These are phyloP conservation scores for Oophaga sylvatica DNA, from an alignment of 2,797 vertebrate genomes.

Conservation along the genomic window DNA sequence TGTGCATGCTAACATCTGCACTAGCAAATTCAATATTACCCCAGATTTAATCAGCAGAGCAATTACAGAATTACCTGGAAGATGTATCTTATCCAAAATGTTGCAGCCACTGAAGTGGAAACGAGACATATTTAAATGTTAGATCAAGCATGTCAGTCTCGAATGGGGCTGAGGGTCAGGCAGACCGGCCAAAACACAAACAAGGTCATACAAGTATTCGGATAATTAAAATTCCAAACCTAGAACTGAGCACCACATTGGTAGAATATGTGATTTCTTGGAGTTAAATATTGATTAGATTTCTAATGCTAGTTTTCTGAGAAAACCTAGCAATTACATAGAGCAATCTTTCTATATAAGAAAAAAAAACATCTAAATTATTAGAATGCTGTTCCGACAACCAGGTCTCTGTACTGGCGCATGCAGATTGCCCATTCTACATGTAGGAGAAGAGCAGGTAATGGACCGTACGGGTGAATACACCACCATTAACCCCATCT, in stretches of 20 bases:
- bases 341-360: not conserved
- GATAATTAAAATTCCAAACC: not conserved
- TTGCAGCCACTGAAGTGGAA: conserved; percentile 22
- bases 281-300: not conserved
- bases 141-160: conserved; percentile 37
- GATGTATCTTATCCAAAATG: conserved; percentile 38
- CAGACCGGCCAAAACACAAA: conserved; percentile 31
- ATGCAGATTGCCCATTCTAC: too few relatives aligned
- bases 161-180: conserved; percentile 18
- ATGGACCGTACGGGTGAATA: too few relatives aligned
- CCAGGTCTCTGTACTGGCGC: not conserved
- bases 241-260: not conserved
- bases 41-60: conserved; percentile 21
- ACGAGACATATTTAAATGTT: conserved; percentile 29
- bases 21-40: conserved; percentile 15
- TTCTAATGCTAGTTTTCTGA: not conserved
- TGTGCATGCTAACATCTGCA: conserved; percentile 24
- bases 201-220: conserved; percentile 27
- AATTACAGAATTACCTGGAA: conserved; percentile 36
- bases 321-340: not conserved
- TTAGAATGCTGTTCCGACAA: not conserved
- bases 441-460: too few relatives aligned
- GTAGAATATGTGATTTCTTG: not conserved
- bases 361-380: not conserved
- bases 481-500: too few relatives aligned